Conservation (phyloP, 92 coral and sea anemone species). For the Epizoanthus ramosus region DNA sequence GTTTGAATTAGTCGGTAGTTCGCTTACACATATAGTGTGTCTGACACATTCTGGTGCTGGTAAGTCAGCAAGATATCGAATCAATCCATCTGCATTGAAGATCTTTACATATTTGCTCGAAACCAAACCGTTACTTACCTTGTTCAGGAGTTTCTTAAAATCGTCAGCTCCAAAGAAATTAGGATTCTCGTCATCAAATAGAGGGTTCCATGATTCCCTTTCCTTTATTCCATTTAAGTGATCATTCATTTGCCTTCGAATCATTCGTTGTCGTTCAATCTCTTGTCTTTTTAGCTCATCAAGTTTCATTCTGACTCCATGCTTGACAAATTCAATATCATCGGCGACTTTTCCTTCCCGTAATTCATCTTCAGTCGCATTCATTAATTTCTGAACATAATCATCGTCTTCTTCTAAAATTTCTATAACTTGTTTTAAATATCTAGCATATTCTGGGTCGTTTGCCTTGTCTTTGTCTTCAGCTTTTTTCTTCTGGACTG, state of each 20-base stretch:
- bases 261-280: conserved; percentile 86
- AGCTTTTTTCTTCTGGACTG: conserved; percentile 59
- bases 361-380: conserved; percentile 92
- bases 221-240: conserved; percentile 83
- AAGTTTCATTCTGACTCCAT: conserved; percentile 87
- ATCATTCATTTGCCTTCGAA: conserved; percentile 93
- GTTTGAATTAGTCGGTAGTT: too few species aligned
- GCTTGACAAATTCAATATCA: conserved; percentile 88
- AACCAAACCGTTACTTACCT: conserved; percentile 61
- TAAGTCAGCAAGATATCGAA: too few species aligned
- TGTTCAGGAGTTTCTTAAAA: conserved; percentile 80
- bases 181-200: conserved; percentile 96
- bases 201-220: conserved; percentile 94
- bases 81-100: too few species aligned
- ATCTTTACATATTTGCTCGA: neutral
- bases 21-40: too few species aligned
- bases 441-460: conserved; percentile 94
- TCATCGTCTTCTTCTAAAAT: conserved; percentile 93
- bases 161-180: conserved; percentile 94
- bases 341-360: conserved; percentile 92
- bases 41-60: too few species aligned
- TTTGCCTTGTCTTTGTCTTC: conserved; percentile 58
- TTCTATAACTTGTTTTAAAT: conserved; percentile 95
- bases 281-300: conserved; percentile 97
- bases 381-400: conserved; percentile 85